phyloP scores from a whole-genome alignment of 1,140 invertebrate genomes.

The Apocrypta bakeri region DNA sequence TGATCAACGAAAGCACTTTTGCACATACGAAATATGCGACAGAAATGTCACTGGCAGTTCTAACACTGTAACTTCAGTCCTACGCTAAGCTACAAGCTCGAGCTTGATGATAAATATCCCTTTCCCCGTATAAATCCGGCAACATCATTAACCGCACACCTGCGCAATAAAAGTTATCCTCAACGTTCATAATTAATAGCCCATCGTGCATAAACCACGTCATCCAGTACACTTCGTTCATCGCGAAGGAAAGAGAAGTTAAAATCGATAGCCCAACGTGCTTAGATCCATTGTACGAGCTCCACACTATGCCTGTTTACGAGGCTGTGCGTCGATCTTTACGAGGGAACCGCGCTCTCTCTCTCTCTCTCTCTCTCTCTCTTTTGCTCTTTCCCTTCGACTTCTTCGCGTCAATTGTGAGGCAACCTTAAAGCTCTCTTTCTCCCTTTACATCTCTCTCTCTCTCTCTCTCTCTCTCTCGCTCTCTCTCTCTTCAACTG shows the following conservation, averaged over 20 bases:
- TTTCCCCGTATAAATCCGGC: no score
- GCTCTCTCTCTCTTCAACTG: not conserved
- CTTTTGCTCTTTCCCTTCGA: no score
- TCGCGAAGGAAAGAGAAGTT: not conserved
- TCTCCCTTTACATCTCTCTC: not conserved
- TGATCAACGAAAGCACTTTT: no score
- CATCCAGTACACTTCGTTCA: no score
- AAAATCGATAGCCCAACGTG: not conserved
- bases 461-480: not conserved
- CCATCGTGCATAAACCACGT: not conserved
- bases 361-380: no score
- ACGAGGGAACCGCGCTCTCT: not conserved
- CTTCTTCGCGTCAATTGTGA: not conserved
- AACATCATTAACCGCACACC: not conserved
- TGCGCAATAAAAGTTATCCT: not conserved
- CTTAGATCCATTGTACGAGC: conserved; percentile 3
- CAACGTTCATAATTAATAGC: not conserved
- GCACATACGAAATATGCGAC: no score
- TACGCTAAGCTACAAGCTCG: no score
- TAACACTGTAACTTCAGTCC: no score
- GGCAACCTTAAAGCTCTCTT: not conserved
- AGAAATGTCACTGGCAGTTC: no score
- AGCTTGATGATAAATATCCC: no score
- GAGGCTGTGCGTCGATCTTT: conserved; percentile 26
- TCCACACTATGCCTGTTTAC: not conserved